A percentile compares a stretch with the other conserved stretches of the same genome.
Conservation (phyloP, 2,797 vertebrate genomes). For the Cetoscarus ocellatus region DNA sequence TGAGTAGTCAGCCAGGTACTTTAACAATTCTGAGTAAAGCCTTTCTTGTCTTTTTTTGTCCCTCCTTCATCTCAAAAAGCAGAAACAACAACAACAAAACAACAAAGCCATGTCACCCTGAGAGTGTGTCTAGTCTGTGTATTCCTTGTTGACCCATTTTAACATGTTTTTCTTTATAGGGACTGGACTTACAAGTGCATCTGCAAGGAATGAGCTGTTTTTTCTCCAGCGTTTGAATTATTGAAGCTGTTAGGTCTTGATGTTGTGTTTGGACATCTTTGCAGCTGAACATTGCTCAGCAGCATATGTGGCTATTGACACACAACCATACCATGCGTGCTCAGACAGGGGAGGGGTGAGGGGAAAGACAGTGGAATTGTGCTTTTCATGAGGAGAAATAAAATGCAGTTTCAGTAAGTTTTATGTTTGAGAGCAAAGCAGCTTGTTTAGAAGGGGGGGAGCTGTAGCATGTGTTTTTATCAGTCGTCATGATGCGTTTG, state of each 20-base stretch:
- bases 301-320: slow-evolving; percentile 27
- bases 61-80: neutral
- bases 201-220: slow-evolving; percentile 8
- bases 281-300: slow-evolving; percentile 11
- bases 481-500: neutral
- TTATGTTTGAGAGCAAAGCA: neutral
- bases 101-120: slow-evolving; percentile 6
- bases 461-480: slow-evolving; percentile 1
- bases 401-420: slow-evolving; percentile 13
- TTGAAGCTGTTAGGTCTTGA: slow-evolving; percentile 23
- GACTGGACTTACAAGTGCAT: neutral
- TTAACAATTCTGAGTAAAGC: neutral
- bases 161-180: neutral
- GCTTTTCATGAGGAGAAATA: slow-evolving; percentile 13
- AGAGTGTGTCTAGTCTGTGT: slow-evolving; percentile 1
- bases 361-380: slow-evolving; percentile 3
- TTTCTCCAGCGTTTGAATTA: slow-evolving; percentile 30
- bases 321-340: slow-evolving; percentile 7
- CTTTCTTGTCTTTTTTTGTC: slow-evolving; percentile 7
- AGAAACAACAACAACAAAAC: slow-evolving; percentile 13
- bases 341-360: slow-evolving; percentile 21
- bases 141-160: slow-evolving; percentile 49
- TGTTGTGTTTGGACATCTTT: slow-evolving; percentile 20
- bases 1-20: neutral
- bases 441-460: neutral